Conservation (phyloP, 2,888 invertebrate genomes). For the Nasonia oneida region DNA sequence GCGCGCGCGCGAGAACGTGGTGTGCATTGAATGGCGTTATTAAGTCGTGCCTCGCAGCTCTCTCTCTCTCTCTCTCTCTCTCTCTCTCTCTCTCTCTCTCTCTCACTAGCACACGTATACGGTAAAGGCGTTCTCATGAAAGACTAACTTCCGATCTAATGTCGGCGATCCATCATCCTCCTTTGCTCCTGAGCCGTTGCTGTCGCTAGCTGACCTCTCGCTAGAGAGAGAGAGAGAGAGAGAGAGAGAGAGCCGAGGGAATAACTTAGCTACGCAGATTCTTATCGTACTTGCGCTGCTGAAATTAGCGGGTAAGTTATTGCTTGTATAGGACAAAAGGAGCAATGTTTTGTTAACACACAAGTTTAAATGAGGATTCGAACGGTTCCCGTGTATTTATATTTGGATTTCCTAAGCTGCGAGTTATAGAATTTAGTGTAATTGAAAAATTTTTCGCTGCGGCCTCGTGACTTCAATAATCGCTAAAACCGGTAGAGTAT, state of each 20-base stretch:
- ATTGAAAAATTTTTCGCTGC: not conserved
- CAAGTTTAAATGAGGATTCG: not conserved
- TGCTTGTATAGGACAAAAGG: not conserved
- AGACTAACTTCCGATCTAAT: slow-evolving; percentile 75
- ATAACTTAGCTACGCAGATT: slow-evolving; percentile 69
- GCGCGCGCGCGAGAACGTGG: slow-evolving; percentile 28
- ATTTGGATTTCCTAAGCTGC: not conserved
- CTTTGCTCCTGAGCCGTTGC: slow-evolving; percentile 65
- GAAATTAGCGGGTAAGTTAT: slow-evolving; percentile 31
- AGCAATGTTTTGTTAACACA: not conserved
- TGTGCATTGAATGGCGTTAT: slow-evolving; percentile 72
- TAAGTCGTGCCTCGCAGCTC: slow-evolving; percentile 71
- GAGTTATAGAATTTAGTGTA: not conserved
- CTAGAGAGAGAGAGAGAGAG: not conserved
- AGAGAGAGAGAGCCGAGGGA: slow-evolving; percentile 65
- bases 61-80: not conserved
- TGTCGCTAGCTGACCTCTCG: slow-evolving; percentile 64
- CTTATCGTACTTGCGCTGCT: slow-evolving; percentile 63
- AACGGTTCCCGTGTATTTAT: not conserved
- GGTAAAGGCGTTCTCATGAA: slow-evolving; percentile 69
- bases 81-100: slow-evolving; percentile 2
- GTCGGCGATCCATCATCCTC: slow-evolving; percentile 74
- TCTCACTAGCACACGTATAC: not conserved
- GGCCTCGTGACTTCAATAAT: slow-evolving; percentile 34
- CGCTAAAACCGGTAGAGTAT: slow-evolving; percentile 9